A percentile compares a stretch with the other conserved stretches of the same genome.
phyloP scores from a whole-genome alignment of 2,888 invertebrate genomes.

The Diabrotica balteata region DNA sequence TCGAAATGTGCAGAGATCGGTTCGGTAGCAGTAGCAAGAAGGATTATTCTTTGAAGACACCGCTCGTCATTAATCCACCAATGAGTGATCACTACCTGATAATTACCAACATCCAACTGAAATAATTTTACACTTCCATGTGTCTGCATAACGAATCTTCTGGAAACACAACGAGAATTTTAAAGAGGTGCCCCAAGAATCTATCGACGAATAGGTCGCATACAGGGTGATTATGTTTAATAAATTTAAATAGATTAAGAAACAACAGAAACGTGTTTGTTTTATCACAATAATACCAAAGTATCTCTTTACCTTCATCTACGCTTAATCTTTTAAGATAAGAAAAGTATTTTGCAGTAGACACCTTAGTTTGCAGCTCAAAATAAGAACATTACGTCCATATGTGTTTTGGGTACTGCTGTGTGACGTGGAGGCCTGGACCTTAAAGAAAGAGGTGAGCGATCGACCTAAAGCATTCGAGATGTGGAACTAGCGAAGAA shows the following conservation, averaged over 20 bases:
- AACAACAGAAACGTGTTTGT: not conserved
- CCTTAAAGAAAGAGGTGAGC: no score
- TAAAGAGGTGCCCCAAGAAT: constrained; percentile 40
- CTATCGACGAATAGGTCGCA: constrained; percentile 27
- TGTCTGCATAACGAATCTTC: constrained; percentile 46
- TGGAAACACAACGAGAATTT: constrained; percentile 41
- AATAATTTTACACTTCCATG: constrained; percentile 51
- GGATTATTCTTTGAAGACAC: constrained; percentile 46
- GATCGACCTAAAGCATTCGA: no score
- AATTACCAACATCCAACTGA: constrained; percentile 49
- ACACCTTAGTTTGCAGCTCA: no score
- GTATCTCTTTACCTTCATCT: no score
- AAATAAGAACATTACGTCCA: no score
- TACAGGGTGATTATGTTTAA: constrained; percentile 6
- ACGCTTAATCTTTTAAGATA: no score
- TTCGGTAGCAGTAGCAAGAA: constrained; percentile 49
- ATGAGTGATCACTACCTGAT: constrained; percentile 46
- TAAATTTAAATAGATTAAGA: not conserved
- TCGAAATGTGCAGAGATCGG: constrained; percentile 39
- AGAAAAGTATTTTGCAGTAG: no score
- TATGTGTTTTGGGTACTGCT: no score
- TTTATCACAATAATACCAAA: not conserved
- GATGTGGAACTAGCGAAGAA: no score
- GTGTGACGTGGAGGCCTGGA: no score
- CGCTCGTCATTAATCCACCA: constrained; percentile 49